phyloP scores from a whole-genome alignment of 2,888 invertebrate species.

The Isotomurus palustris region DNA sequence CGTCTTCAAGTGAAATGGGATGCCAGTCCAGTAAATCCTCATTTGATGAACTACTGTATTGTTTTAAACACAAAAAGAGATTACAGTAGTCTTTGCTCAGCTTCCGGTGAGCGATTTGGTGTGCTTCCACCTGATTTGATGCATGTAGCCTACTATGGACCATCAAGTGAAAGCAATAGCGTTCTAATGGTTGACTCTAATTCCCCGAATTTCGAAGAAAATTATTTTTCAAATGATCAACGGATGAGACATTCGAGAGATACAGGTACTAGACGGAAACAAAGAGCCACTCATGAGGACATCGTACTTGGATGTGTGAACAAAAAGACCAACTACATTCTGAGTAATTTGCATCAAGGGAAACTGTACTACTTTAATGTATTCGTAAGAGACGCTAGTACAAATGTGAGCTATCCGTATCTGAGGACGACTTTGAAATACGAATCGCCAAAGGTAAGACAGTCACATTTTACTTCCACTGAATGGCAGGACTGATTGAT shows the following conservation, averaged over 20 bases:
- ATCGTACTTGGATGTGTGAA: slow-evolving; percentile 54
- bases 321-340: slow-evolving; percentile 53
- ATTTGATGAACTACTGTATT: slow-evolving; percentile 56
- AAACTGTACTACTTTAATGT: slow-evolving; percentile 56
- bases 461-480: background rate
- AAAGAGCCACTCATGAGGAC: slow-evolving; percentile 32
- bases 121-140: slow-evolving; percentile 47
- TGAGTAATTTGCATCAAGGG: slow-evolving; percentile 53
- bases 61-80: slow-evolving; percentile 53
- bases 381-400: slow-evolving; percentile 55
- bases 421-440: slow-evolving; percentile 52
- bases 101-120: slow-evolving; percentile 49
- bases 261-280: too few relatives aligned
- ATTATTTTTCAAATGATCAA: slow-evolving; percentile 9
- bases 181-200: background rate
- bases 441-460: slow-evolving; percentile 44
- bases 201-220: background rate
- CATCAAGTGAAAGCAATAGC: background rate
- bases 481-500: background rate
- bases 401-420: slow-evolving; percentile 55
- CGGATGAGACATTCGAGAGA: background rate
- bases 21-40: slow-evolving; percentile 53
- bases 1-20: slow-evolving; percentile 45
- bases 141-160: slow-evolving; percentile 43
- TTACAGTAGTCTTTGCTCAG: slow-evolving; percentile 55